These are phyloP conservation scores for Frankliniella intonsa DNA, from an alignment of 2,888 invertebrate species.

Conservation along the genomic window DNA sequence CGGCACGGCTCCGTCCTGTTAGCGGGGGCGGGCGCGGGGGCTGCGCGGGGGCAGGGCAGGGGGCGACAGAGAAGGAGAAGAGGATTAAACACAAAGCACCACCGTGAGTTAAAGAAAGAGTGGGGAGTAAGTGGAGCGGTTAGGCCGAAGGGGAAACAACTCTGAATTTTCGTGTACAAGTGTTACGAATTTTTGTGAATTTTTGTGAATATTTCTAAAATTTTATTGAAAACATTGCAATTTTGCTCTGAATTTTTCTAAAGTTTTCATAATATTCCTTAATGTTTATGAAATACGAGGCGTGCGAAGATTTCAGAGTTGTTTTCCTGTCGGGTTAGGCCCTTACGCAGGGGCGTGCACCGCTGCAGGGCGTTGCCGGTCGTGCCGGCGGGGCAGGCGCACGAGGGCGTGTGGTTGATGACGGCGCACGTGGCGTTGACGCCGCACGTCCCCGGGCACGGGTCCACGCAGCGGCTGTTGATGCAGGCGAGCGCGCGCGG, in stretches of 20 bases:
- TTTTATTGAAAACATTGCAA: not conserved
- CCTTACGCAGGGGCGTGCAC: conserved; percentile 56
- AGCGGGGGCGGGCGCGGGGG: conserved; percentile 39
- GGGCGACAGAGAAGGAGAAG: not conserved
- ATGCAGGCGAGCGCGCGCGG: conserved; percentile 70
- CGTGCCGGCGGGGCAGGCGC: conserved; percentile 70
- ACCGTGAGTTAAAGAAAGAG: not conserved
- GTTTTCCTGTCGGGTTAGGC: not conserved
- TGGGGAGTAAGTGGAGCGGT: too few relatives aligned
- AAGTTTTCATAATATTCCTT: too few relatives aligned
- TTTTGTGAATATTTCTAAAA: not conserved
- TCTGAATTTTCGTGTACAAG: too few relatives aligned
- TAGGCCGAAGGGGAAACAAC: too few relatives aligned
- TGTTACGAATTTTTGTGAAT: not conserved
- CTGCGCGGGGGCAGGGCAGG: not conserved
- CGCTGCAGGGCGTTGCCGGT: conserved; percentile 79
- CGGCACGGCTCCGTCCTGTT: conserved; percentile 46
- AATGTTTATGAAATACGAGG: too few relatives aligned
- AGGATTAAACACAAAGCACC: not conserved
- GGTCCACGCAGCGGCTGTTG: conserved; percentile 79
- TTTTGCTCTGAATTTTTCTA: not conserved
- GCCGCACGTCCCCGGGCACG: conserved; percentile 80
- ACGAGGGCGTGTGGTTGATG: conserved; percentile 75
- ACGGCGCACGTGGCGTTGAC: conserved; percentile 76
- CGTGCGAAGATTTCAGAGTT: too few relatives aligned